Percentiles rank a stretch among this genome's conserved stretches.
These are phyloP conservation scores for Lepidurus couesii DNA, from an alignment of 1,140 invertebrate species.

Conservation along the genomic window DNA sequence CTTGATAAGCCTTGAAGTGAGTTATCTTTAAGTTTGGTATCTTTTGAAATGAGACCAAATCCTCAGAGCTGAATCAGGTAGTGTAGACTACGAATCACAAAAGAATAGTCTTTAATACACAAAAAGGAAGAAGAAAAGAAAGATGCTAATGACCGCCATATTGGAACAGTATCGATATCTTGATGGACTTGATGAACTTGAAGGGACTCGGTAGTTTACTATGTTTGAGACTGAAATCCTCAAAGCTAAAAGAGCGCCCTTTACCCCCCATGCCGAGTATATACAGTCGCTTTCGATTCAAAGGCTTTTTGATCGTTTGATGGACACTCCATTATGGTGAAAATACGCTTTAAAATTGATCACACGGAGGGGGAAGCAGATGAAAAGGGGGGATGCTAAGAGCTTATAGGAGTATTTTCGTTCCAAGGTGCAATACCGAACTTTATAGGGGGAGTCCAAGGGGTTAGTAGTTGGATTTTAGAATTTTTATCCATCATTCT, in stretches of 20 bases:
- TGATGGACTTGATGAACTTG: too few relatives aligned
- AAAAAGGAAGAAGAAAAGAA: too few relatives aligned
- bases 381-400: neutral
- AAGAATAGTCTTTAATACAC: too few relatives aligned
- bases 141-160: too few relatives aligned
- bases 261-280: neutral
- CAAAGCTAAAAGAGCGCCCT: neutral
- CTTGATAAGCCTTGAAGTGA: too few relatives aligned
- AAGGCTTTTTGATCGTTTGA: neutral
- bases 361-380: neutral
- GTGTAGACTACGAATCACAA: too few relatives aligned
- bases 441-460: neutral
- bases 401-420: neutral
- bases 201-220: too few relatives aligned
- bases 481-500: neutral
- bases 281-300: conserved; percentile 12
- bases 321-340: conserved; percentile 10
- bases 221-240: neutral
- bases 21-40: too few relatives aligned
- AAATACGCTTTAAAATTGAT: conserved; percentile 1
- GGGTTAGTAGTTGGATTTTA: neutral
- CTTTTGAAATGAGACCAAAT: too few relatives aligned
- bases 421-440: neutral
- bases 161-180: too few relatives aligned
- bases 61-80: too few relatives aligned